phyloP scores from a whole-genome alignment of 2,113 vertebrate genomes.

The Gnathonemus echidnorhynchus region DNA sequence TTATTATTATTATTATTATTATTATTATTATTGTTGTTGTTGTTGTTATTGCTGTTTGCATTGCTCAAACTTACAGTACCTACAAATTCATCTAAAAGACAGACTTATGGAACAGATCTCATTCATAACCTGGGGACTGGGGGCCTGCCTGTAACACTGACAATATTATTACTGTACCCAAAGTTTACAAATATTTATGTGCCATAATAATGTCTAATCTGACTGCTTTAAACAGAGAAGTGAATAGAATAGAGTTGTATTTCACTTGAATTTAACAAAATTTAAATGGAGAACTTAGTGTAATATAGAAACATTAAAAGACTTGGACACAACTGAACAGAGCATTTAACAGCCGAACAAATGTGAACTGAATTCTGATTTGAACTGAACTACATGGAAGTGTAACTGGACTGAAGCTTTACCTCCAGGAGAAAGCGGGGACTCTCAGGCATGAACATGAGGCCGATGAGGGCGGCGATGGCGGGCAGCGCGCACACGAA shows the following conservation, averaged over 20 bases:
- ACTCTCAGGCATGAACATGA: slow-evolving; percentile 93
- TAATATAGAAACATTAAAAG: not conserved
- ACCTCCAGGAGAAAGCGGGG: slow-evolving; percentile 93
- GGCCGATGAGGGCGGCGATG: slow-evolving; percentile 72
- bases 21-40: not conserved
- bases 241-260: not conserved
- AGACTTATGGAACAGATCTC: not conserved
- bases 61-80: not conserved
- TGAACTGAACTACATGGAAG: not conserved
- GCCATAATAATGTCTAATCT: not conserved
- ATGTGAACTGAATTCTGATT: not conserved
- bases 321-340: not conserved
- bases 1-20: not conserved
- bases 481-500: slow-evolving; percentile 81
- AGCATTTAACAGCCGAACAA: not conserved
- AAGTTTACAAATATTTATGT: not conserved
- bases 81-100: not conserved
- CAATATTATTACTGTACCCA: not conserved
- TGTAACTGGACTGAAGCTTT: slow-evolving; percentile 26
- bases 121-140: not conserved
- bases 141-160: not conserved
- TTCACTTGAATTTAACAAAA: not conserved
- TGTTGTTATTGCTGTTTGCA: not conserved
- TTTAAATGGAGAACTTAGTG: not conserved
- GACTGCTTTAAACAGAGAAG: not conserved